Evolutionary conservation across 2,113 vertebrate species (phyloP), one percentile per base, ranked within the genome.

Genomic region (Lethenteron camtschaticum): DNA sequence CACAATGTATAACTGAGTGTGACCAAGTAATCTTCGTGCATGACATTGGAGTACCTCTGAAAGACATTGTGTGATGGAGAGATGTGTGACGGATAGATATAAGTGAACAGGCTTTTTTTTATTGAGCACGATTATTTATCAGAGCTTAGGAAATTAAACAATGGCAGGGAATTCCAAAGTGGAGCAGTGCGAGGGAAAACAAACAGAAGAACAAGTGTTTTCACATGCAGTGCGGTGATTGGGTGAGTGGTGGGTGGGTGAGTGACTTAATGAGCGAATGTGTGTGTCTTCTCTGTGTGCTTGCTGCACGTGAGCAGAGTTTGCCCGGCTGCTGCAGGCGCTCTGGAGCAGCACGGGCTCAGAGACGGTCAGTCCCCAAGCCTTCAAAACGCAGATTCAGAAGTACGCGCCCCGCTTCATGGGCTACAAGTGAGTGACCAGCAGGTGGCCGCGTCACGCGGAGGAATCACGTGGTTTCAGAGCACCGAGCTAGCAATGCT

Each of bases 331-430:
- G 76, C 86, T 86, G 68, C 89, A 92, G 79, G 80, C 80, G 68
- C 80, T 95, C 73, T 96, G 91, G 89, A 90, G 85, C 1, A 85
- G 87, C 0, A 82, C 82, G n/a, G 85, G 80, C 77, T 86, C 80
- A 0, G 90, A 92, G 1, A 83, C 84, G 2, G 80, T 96, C 78
- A 90, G 86, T 73, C 91, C 91, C 3, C 91, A 87, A 0, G 87
- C 95, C 66, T 94, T 96, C 81, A 88, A 85, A 78, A 92, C 79
- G 1, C 89, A 95, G 82, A 88, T 96, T 75, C 89, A 95, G 83
- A 85, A 80, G 83, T 90, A 85, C 0, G 89, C 87, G 0, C 89
- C 91, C 0, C 87, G 90, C 73, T 96, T 95, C 1, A 82, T 90
- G 0, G 91, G 91, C 72, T 95, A 90, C 81, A 95, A 88, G 91